Evolutionary conservation across 2,888 invertebrate species (phyloP), one percentile per base, ranked within the genome.

Genomic region (Galeruca laticollis): DNA sequence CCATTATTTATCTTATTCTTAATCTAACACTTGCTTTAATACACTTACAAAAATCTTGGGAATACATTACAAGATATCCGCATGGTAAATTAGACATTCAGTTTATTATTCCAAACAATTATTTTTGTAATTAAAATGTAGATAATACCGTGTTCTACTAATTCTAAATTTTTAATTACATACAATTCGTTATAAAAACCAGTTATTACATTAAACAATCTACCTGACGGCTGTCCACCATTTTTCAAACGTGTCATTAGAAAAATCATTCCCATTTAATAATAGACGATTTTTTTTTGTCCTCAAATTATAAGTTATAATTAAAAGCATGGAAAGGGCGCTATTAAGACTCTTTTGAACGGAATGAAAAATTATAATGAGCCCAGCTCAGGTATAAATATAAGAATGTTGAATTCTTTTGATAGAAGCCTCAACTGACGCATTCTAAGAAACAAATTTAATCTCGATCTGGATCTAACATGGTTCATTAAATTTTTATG

Each of bases 321-420:
- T 70, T 70, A 70, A 70, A 68, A 62, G 40, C 56, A 63, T 68
- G n/a, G 57, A 49, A 51, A 68, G 67, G 60, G 68, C 63, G 51
- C 51, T 64, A 70, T 70, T 67, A 64, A 68, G 56, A 67, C 35
- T 63, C 67, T 65, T 49, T 59, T 35, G 33, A 49, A 49, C 47
- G 26, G 65, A 65, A 65, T 65, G 65, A 65, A 59, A 65, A 65
- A 57, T 65, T 65, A 65, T 65, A 65, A 65, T 65, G 65, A 65
- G 49, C 49, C 47, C 35, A 9, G 59, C n/a, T 57, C 65, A 65
- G 65, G 65, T 65, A 65, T 65, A 59, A 57, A 59, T 60, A 47
- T 43, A 57, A 20, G 64, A 57, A 65, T 57, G 47, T 57, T 47
- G 35, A 57, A 57, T 57, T 57, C 35, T 57, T 65, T 65, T 65